Percentiles rank a stretch among this genome's conserved stretches.
Evolutionary conservation across 2,113 vertebrate genomes (phyloP).

Genomic region (Bambusicola thoracicus): DNA sequence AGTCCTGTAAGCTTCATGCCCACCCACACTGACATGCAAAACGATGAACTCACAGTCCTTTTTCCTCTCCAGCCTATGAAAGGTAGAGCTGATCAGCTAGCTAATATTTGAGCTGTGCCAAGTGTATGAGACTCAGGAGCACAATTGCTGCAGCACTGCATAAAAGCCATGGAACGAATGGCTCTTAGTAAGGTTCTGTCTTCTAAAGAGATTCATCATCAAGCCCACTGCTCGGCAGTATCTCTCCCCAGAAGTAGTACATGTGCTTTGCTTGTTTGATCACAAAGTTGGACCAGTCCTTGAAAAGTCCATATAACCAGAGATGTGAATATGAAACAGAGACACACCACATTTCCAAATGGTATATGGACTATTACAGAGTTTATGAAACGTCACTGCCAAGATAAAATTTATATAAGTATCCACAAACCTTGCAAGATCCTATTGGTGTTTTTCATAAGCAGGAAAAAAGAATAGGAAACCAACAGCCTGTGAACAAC

Average conservation of each 20-base stretch:
- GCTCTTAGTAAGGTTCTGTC: neutral
- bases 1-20: neutral
- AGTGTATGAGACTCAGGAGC: neutral
- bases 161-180: neutral
- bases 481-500: neutral
- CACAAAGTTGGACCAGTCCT: neutral
- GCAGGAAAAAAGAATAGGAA: neutral
- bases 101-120: neutral
- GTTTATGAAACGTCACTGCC: neutral
- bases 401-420: neutral
- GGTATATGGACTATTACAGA: neutral
- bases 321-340: neutral
- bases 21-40: neutral
- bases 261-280: neutral
- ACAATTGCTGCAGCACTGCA: neutral
- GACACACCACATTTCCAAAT: neutral
- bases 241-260: neutral
- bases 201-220: neutral
- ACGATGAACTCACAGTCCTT: neutral
- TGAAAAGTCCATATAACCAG: neutral
- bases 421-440: neutral
- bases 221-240: neutral
- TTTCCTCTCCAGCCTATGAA: neutral
- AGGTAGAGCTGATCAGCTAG: neutral
- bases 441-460: neutral